Base-by-base conservation (phyloP, 2,888 invertebrate species). In the Clepsis dumicolana region DNA sequence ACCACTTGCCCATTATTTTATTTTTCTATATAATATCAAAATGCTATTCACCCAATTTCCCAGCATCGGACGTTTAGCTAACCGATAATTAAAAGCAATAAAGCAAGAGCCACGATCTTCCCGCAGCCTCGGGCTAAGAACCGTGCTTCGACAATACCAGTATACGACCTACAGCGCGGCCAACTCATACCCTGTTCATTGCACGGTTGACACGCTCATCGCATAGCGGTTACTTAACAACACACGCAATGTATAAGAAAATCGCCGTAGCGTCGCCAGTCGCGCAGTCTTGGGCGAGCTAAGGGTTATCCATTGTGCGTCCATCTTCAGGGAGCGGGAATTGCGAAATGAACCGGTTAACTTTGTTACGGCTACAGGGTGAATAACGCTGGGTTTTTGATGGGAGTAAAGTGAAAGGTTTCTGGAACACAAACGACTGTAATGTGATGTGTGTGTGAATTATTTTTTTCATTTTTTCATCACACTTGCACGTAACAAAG, bases 321-420 rank as follows among this genome's bases (percentile, higher is more conserved):
- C 89, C 89, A 87, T 86, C 87, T 85, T 82, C 83, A 86, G 89
- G 89, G 87, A 72, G 81, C 81, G 80, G 84, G 83, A 91, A 93
- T 93, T 93, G 93, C 93, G 93, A 93, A 94, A 94, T 94, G 93
- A 92, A 90, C 93, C 93, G 91, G 89, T 85, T 94, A 94, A 94
- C 91, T 82, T 90, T 80, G 91, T 94, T 94, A 93, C 87, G 80
- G 80, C 86, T 82, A 89, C 89, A 79, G 81, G 80, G 87, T 90
- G 87, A 91, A 91, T 88, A 92, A 90, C 89, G 87, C 88, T 89
- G 85, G 86, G 85, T 85, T 90, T 83, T 87, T n/a, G n/a, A 29
- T 29, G 29, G 5, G 29, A 44, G 18, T 7, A 44, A 16, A 44
- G 18, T 44, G 8, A 18, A 8, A 8, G 8, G 8, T 1, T 8